These are phyloP conservation scores for Bradypodion ventrale DNA, from an alignment of 2,797 vertebrate genomes.

Conservation along the genomic window DNA sequence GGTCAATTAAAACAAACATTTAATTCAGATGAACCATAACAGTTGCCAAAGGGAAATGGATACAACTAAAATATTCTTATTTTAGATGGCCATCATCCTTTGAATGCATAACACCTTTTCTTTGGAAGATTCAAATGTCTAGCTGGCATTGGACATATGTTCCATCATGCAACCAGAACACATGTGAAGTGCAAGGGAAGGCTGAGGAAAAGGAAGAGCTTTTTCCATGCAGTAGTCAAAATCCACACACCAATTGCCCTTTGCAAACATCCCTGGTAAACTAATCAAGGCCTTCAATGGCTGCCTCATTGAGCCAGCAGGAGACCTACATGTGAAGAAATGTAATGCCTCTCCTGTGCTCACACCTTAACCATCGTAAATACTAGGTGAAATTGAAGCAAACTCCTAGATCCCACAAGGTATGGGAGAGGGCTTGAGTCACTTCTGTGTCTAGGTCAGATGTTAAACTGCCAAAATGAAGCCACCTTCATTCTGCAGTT, in stretches of 20 bases:
- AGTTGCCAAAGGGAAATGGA: slow-evolving; percentile 25
- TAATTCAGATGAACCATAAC: slow-evolving; percentile 47
- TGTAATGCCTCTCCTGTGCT: neutral
- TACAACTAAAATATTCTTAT: slow-evolving; percentile 31
- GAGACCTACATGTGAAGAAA: neutral
- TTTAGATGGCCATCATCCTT: slow-evolving; percentile 31
- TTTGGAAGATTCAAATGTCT: slow-evolving; percentile 5
- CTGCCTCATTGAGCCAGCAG: accelerated
- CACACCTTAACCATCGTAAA: neutral
- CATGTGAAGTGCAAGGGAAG: neutral
- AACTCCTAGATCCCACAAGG: neutral
- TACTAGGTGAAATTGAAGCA: neutral
- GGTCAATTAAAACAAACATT: neutral
- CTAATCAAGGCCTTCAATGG: neutral
- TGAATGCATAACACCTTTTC: slow-evolving; percentile 19
- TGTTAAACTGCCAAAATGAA: no score
- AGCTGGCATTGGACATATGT: slow-evolving; percentile 1
- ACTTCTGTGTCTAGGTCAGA: no score
- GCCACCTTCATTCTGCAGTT: no score
- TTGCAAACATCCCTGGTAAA: neutral
- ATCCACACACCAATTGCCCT: neutral
- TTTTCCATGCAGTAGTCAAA: neutral
- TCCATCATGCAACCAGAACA: slow-evolving; percentile 7
- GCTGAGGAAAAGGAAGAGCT: slow-evolving; percentile 12
- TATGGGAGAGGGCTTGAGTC: no score